Conservation (phyloP, 2,888 invertebrate species). For the Standfussiana lucernea region DNA sequence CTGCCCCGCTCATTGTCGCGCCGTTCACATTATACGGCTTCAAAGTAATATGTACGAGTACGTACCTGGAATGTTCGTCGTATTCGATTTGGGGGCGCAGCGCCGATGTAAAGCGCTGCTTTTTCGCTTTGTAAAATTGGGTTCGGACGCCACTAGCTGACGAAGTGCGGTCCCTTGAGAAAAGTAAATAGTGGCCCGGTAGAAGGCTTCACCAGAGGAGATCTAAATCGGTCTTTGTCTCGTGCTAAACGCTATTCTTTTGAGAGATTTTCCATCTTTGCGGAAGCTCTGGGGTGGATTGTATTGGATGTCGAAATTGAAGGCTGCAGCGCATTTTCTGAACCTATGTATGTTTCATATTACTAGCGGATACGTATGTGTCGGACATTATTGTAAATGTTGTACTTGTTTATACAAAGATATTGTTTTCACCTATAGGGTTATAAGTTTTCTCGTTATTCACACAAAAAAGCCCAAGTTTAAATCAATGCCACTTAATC, state of each 20-base stretch:
- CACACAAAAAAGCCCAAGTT: conserved; percentile 33
- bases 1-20: conserved; percentile 74
- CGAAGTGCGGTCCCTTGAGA: conserved; percentile 82
- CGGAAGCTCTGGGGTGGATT: conserved; percentile 81
- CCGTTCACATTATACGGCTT: conserved; percentile 74
- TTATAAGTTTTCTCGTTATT: neutral
- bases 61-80: conserved; percentile 75
- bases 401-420: neutral
- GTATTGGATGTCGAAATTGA: conserved; percentile 84
- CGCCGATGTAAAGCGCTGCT: conserved; percentile 71
- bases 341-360: conserved; percentile 66
- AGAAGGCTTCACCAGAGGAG: conserved; percentile 82
- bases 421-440: neutral
- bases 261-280: conserved; percentile 89
- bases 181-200: conserved; percentile 88
- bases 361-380: conserved; percentile 19
- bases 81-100: conserved; percentile 69
- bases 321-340: conserved; percentile 75
- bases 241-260: conserved; percentile 88
- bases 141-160: conserved; percentile 79
- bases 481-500: conserved; percentile 77
- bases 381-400: conserved; percentile 15
- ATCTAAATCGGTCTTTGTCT: conserved; percentile 89
- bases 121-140: conserved; percentile 80
- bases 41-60: conserved; percentile 69